These are phyloP conservation scores for Forficula auricularia DNA, from an alignment of 1,140 invertebrate species.

Conservation along the genomic window DNA sequence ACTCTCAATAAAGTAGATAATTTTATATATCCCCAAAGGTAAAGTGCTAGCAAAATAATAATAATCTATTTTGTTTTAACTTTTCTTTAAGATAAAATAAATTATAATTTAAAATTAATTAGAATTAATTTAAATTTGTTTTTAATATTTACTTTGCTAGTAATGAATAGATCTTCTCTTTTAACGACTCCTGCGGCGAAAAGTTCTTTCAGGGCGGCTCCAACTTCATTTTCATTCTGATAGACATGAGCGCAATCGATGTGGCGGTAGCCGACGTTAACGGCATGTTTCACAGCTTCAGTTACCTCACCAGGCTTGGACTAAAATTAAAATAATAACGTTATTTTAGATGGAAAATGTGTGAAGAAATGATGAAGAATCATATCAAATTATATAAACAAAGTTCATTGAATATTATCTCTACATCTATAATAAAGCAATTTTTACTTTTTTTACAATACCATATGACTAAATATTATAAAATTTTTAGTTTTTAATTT, in stretches of 20 bases:
- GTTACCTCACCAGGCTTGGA: conserved; percentile 32
- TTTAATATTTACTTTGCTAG: conserved; percentile 34
- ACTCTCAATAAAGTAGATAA: too few relatives aligned
- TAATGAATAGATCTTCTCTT: conserved; percentile 28
- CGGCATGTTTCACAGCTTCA: conserved; percentile 42
- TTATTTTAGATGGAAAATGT: not conserved
- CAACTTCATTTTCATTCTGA: conserved; percentile 25
- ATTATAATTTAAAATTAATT: not conserved
- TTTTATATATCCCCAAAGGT: too few relatives aligned
- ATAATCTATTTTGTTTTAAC: not conserved
- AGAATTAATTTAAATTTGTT: too few relatives aligned
- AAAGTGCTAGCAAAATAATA: too few relatives aligned
- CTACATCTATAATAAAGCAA: too few relatives aligned
- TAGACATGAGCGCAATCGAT: conserved; percentile 51
- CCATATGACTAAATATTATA: too few relatives aligned
- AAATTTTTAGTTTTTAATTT: too few relatives aligned
- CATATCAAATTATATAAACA: too few relatives aligned
- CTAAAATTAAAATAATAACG: conserved; percentile 13
- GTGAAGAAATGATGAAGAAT: too few relatives aligned
- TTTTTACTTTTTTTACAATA: too few relatives aligned
- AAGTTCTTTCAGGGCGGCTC: conserved; percentile 21
- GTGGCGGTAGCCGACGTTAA: conserved; percentile 49
- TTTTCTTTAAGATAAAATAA: not conserved
- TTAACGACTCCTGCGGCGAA: conserved; percentile 21
- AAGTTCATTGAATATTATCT: too few relatives aligned